These are phyloP conservation scores for Coracias cyanogaster DNA, from an alignment of 2,797 vertebrate species.

Conservation along the genomic window DNA sequence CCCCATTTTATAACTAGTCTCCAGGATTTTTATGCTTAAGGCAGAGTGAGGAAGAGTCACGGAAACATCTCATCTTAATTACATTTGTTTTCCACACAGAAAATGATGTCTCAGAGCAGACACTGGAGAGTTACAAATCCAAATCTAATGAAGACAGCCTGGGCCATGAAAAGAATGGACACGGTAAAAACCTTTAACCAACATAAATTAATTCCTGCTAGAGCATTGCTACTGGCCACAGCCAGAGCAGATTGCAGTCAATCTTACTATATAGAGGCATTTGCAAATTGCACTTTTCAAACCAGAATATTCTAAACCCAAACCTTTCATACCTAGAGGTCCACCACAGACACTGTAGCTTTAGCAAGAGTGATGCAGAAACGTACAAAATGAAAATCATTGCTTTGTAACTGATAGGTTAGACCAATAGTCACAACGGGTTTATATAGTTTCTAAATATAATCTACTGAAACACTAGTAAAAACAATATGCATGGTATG, in stretches of 20 bases:
- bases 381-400: not conserved
- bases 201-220: not conserved
- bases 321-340: not conserved
- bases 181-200: constrained; percentile 58
- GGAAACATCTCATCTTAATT: not conserved
- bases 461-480: not conserved
- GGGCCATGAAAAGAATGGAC: constrained; percentile 63
- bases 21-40: not conserved
- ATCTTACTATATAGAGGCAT: not conserved
- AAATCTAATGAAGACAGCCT: constrained; percentile 87
- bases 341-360: not conserved
- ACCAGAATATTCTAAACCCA: not conserved
- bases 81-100: constrained; percentile 76
- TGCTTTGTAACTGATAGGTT: not conserved
- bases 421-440: not conserved
- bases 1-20: not conserved
- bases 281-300: not conserved
- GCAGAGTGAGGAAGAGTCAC: not conserved
- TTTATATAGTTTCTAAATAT: not conserved
- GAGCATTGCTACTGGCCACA: not conserved
- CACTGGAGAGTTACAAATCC: constrained; percentile 88
- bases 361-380: not conserved
- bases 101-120: constrained; percentile 87
- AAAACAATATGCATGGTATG: not conserved
- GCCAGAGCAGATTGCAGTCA: not conserved